These are phyloP conservation scores for Sympetrum striolatum DNA, from an alignment of 2,888 invertebrate species.

Conservation along the genomic window DNA sequence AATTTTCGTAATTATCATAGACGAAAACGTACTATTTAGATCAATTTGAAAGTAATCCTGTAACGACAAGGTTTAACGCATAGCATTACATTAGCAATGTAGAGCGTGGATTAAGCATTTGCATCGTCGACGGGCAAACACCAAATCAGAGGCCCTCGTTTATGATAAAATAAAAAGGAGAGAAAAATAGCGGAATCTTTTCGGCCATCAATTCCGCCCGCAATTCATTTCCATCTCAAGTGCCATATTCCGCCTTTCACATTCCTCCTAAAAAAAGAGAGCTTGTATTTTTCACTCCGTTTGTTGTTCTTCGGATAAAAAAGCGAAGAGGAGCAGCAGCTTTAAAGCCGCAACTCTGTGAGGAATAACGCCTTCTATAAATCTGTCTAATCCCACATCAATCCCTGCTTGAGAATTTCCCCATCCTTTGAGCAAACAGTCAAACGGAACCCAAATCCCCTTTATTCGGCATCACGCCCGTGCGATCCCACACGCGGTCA, in stretches of 20 bases:
- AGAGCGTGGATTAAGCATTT: no score
- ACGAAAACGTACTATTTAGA: no score
- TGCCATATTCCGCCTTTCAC: neutral
- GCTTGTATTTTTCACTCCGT: no score
- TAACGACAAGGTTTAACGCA: no score
- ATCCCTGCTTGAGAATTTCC: neutral
- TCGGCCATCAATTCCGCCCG: neutral
- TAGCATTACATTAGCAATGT: no score
- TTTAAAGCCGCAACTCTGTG: neutral
- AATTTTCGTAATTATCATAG: no score
- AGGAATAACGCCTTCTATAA: neutral
- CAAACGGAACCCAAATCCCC: neutral
- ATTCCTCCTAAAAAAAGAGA: neutral
- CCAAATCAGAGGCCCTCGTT: no score
- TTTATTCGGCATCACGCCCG: constrained; percentile 19
- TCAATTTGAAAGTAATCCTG: no score
- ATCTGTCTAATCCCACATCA: neutral
- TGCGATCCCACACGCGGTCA: constrained; percentile 11
- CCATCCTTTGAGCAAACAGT: neutral
- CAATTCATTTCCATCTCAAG: neutral
- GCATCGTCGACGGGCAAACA: no score
- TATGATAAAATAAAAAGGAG: neutral
- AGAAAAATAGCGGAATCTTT: neutral
- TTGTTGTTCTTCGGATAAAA: neutral
- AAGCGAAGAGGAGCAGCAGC: neutral